Evolutionary conservation across 2,888 invertebrate species (phyloP).

Genomic region (Lasioglossum calceatum): DNA sequence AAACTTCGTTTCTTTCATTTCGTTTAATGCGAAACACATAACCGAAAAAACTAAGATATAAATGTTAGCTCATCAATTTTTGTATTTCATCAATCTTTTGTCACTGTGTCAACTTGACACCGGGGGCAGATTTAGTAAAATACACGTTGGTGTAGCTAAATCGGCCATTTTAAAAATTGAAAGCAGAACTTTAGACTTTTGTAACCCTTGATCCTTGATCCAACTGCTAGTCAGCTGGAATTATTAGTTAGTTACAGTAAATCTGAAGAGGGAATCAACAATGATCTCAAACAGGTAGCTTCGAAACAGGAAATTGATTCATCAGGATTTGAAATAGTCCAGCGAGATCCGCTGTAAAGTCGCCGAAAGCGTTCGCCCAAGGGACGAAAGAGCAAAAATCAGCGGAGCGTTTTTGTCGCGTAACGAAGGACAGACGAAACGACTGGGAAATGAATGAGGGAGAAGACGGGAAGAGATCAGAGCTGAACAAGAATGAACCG

Average conservation of each 20-base stretch:
- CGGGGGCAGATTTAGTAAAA: too few relatives aligned
- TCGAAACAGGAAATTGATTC: background rate
- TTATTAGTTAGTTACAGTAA: background rate
- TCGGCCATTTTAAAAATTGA: too few relatives aligned
- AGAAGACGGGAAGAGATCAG: background rate
- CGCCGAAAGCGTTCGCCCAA: background rate
- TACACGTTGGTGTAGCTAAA: too few relatives aligned
- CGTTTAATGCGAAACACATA: too few relatives aligned
- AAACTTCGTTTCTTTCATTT: too few relatives aligned
- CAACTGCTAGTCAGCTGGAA: background rate
- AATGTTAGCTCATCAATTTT: too few relatives aligned
- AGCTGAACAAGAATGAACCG: slow-evolving; percentile 6
- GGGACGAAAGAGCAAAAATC: background rate
- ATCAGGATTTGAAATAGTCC: background rate
- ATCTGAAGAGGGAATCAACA: background rate
- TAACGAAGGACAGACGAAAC: background rate
- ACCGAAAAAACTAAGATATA: too few relatives aligned
- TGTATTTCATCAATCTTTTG: too few relatives aligned
- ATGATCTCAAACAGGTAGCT: too few relatives aligned
- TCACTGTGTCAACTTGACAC: too few relatives aligned
- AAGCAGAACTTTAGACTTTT: background rate
- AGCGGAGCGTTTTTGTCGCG: background rate
- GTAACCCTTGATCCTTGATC: background rate
- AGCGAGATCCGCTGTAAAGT: background rate
- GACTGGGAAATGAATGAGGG: background rate